Conservation (phyloP, 2,113 vertebrate species). For the Ia io region DNA sequence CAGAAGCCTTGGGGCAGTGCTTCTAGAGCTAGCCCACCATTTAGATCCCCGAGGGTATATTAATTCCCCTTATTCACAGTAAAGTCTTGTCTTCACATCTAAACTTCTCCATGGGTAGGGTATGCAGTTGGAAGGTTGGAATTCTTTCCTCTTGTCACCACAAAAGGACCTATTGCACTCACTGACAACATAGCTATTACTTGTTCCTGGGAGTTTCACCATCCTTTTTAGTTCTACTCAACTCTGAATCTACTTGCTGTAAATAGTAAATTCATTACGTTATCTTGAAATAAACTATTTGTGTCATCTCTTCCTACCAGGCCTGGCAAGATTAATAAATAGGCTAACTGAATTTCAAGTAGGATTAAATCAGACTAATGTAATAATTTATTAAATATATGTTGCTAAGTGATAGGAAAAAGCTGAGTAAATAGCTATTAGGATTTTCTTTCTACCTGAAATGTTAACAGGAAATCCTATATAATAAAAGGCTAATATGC, state of each 20-base stretch:
- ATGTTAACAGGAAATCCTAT: neutral
- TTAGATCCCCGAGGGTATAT: no score
- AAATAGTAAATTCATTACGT: neutral
- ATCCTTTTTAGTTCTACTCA: neutral
- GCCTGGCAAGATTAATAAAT: neutral
- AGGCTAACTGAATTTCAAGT: neutral
- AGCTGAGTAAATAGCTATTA: neutral
- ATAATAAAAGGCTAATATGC: no score
- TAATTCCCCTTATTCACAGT: no score
- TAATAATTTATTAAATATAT: conserved; percentile 13
- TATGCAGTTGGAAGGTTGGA: no score
- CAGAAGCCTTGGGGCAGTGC: no score
- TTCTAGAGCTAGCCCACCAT: no score
- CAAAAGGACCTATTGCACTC: no score
- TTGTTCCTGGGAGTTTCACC: neutral
- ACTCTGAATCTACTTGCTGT: neutral
- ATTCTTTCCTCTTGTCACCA: no score
- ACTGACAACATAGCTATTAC: neutral
- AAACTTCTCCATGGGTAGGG: no score
- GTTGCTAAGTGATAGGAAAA: neutral
- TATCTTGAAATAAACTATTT: neutral
- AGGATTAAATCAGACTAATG: neutral
- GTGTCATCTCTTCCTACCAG: neutral
- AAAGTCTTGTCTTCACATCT: no score
- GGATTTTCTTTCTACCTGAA: neutral